These are phyloP conservation scores for Drosophila mayaguana DNA, from an alignment of 2,888 invertebrate species.

Conservation along the genomic window DNA sequence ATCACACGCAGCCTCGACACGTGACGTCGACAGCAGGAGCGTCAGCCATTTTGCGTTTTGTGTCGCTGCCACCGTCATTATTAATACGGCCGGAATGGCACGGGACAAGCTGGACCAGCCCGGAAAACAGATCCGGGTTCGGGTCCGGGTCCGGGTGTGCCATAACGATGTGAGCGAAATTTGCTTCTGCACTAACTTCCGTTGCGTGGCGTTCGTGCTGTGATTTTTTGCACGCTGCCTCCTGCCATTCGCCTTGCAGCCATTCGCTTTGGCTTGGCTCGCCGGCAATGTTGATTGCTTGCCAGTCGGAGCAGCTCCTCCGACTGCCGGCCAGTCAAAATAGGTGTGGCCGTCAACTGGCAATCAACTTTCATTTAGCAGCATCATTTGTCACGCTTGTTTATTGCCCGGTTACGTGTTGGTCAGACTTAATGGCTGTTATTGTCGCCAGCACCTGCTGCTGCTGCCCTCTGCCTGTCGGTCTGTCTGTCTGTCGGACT, in stretches of 20 bases:
- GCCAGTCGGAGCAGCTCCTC: conserved; percentile 13
- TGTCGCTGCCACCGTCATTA: conserved; percentile 69
- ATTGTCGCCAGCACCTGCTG: conserved; percentile 50
- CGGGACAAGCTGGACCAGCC: conserved; percentile 3
- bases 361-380: conserved; percentile 85
- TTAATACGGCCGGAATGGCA: conserved; percentile 60
- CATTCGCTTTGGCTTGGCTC: conserved; percentile 39
- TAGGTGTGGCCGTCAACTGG: conserved; percentile 79
- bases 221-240: conserved; percentile 50
- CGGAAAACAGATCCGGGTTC: conserved; percentile 14
- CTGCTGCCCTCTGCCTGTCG: neutral
- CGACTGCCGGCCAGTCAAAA: conserved; percentile 41
- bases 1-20: conserved; percentile 73
- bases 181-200: conserved; percentile 66
- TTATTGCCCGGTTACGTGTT: conserved; percentile 79
- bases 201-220: conserved; percentile 64
- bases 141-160: conserved; percentile 16
- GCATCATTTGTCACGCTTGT: conserved; percentile 85
- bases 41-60: conserved; percentile 74
- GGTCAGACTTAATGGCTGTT: conserved; percentile 74
- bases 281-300: conserved; percentile 71
- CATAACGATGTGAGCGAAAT: conserved; percentile 43
- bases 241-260: neutral
- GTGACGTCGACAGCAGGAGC: conserved; percentile 54
- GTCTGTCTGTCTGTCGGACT: neutral